Base-by-base conservation (phyloP, 1,140 invertebrate species). In the Orius laevigatus region DNA sequence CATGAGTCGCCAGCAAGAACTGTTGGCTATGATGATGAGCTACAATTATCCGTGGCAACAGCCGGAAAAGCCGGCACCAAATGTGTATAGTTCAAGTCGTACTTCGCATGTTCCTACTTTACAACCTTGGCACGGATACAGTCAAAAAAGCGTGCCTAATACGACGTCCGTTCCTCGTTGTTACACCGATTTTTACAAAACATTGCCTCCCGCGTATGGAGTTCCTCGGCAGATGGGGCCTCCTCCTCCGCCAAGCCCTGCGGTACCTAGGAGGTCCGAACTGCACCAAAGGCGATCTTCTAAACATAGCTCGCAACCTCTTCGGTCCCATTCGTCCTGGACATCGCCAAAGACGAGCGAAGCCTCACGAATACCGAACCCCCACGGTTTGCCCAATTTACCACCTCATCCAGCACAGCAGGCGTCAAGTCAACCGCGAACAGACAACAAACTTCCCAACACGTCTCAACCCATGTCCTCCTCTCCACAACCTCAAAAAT, bases 1-100 rank as follows among this genome's bases (percentile, higher is more conserved):
- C 49, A 57, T 60, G 2, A 59, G 32, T 9, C 11, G 46, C 12
- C 9, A 9, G 14, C 46, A 70, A 54, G 63, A 66, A 11, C 53
- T 70, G 4, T 50, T 59, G 47, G 48, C 58, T 42, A 18, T 70
- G 53, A 45, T 55, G 47, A 38, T 55, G 38, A 53, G 47, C 20
- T 52, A 52, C 10, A 36, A 49, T 5, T 35, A 48, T 34, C 31
- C 25, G 25, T 54, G 53, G 36, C 33, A 25, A 1, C 52, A 51
- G n/a, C 38, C 25, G 25, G 25, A 25, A 25, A 25, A 46, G 31
- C 16, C 19, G 31, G 25, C 25, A 25, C 8, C 25, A 8, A 25
- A 25, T 25, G 3, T 25, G 3, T 25, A 25, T 25, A 25, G 25
- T 8, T 4, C 25, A 25, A 31, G 19, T n/a, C 36, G 9, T 41